Evolutionary conservation across 2,797 vertebrate genomes (phyloP).

Genomic region (Pagetopsis macropterus): DNA sequence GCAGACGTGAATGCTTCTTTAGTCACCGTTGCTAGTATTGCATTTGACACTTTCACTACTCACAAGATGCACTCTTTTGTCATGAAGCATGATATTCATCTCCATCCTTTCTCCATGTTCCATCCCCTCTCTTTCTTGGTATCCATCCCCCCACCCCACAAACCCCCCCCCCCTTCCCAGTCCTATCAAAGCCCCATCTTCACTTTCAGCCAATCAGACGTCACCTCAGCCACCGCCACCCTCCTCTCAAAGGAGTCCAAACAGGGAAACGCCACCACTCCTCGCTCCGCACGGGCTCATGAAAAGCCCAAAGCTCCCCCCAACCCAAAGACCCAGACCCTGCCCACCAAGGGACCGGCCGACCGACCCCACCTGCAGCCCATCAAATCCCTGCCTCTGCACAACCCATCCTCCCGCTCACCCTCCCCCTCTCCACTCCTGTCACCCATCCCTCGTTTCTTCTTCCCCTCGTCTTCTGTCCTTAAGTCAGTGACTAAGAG

Average conservation of each 20-base stretch:
- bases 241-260: conserved; percentile 79
- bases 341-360: conserved; percentile 88
- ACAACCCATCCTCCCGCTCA: conserved; percentile 86
- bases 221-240: conserved; percentile 81
- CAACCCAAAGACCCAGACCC: conserved; percentile 91
- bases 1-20: neutral
- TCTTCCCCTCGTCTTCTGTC: conserved; percentile 87
- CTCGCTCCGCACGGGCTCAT: conserved; percentile 77
- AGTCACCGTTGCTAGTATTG: conserved; percentile 7
- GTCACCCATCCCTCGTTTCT: conserved; percentile 86
- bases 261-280: conserved; percentile 76
- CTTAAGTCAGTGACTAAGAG: conserved; percentile 89
- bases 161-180: conserved; percentile 66
- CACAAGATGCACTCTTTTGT: conserved; percentile 75
- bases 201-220: conserved; percentile 88
- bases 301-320: conserved; percentile 78
- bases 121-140: conserved; percentile 79
- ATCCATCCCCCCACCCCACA: conserved; percentile 44
- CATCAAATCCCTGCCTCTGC: conserved; percentile 88
- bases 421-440: conserved; percentile 87
- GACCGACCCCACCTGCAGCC: conserved; percentile 88
- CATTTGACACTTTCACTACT: conserved; percentile 65
- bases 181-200: conserved; percentile 88
- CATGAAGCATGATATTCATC: conserved; percentile 83
- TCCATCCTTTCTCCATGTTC: conserved; percentile 82